Conservation (phyloP, 2,797 vertebrate species). For the Phrynocephalus guinanensis region DNA sequence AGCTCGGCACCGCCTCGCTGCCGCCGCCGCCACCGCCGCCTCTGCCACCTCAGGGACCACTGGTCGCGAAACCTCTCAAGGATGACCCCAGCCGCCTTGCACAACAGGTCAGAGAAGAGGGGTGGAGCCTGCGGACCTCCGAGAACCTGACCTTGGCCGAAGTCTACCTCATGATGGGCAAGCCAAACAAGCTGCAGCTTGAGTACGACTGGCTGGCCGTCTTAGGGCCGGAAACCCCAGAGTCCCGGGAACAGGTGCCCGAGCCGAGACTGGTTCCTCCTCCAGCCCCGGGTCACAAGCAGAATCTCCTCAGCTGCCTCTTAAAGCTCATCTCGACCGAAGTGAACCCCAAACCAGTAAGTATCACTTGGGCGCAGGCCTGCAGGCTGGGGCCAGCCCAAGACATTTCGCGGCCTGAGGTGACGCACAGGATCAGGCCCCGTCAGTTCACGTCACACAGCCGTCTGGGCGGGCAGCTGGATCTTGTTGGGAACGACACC, state of each 20-base stretch:
- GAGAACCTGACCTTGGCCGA: conserved; percentile 96
- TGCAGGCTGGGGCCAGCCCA: not conserved
- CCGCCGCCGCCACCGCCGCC: conserved; percentile 33
- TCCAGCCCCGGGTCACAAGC: conserved; percentile 77
- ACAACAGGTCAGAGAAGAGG: conserved; percentile 91
- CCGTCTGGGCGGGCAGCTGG: not conserved
- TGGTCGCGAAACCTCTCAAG: conserved; percentile 73
- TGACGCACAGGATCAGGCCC: not conserved
- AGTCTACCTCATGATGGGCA: conserved; percentile 99
- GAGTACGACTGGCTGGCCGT: conserved; percentile 95
- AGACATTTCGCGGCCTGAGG: not conserved
- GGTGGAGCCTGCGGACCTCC: conserved; percentile 90
- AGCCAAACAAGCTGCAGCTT: conserved; percentile 94
- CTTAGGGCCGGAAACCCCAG: conserved; percentile 70
- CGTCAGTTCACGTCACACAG: not conserved
- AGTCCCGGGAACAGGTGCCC: conserved; percentile 42
- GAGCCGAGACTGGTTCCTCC: conserved; percentile 60
- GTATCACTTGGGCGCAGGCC: conserved; percentile 59
- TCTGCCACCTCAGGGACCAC: conserved; percentile 75
- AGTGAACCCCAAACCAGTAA: conserved; percentile 93
- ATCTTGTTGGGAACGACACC: not conserved
- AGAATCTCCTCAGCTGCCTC: conserved; percentile 90
- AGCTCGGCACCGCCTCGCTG: conserved; percentile 67
- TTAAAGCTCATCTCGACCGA: conserved; percentile 93
- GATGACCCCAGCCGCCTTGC: conserved; percentile 78